These are phyloP conservation scores for Lasioglossum morio DNA, from an alignment of 2,888 invertebrate species.

Conservation along the genomic window DNA sequence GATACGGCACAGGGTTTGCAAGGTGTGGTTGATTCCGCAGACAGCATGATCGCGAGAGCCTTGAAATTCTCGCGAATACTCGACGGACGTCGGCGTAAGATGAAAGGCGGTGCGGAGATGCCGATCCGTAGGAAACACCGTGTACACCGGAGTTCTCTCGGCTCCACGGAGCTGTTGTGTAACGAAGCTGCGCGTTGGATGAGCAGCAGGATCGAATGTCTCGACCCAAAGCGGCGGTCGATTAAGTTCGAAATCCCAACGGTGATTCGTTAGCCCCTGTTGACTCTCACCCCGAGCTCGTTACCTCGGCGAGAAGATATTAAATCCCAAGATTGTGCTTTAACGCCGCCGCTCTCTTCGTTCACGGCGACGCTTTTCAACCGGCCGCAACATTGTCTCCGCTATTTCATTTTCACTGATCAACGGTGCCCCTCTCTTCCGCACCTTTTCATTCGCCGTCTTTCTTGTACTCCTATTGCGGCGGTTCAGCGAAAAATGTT, in stretches of 20 bases:
- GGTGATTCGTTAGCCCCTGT: slow-evolving; percentile 43
- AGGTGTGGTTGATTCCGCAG: neutral
- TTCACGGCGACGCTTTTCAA: neutral
- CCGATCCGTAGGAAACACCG: neutral
- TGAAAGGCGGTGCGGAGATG: neutral
- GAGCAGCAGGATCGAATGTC: slow-evolving; percentile 1
- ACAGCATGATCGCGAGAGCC: neutral
- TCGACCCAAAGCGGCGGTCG: slow-evolving; percentile 23
- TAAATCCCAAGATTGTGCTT: slow-evolving; percentile 38
- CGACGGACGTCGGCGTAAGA: neutral
- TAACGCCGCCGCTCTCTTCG: neutral
- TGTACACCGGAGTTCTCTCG: neutral
- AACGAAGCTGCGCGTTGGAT: neutral
- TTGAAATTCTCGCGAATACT: neutral
- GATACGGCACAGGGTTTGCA: neutral
- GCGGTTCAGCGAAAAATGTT: neutral
- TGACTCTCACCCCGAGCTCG: slow-evolving; percentile 23
- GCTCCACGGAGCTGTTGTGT: neutral
- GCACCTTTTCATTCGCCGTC: neutral
- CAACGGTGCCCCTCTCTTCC: neutral
- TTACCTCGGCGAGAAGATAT: slow-evolving; percentile 23
- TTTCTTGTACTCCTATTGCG: neutral
- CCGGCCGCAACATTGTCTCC: neutral
- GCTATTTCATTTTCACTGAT: neutral
- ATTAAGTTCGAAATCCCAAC: slow-evolving; percentile 52